phyloP scores from a whole-genome alignment of 2,888 invertebrate species.

The Biston stratarius region DNA sequence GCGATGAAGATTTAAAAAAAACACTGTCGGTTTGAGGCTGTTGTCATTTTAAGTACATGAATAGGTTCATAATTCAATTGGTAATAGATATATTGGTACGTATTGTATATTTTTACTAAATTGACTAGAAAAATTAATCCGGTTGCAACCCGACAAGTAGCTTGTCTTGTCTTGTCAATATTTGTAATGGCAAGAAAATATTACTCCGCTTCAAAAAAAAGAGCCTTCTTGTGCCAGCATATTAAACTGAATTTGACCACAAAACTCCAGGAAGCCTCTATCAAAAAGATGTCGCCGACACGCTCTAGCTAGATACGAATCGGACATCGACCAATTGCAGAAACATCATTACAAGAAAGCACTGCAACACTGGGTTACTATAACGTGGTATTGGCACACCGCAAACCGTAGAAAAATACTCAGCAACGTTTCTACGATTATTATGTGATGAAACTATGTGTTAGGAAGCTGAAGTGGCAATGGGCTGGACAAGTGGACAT shows the following conservation, averaged over 20 bases:
- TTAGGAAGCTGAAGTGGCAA: too few species aligned
- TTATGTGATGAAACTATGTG: slow-evolving; percentile 37
- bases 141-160: too few species aligned
- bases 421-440: slow-evolving; percentile 21
- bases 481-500: too few species aligned
- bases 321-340: slow-evolving; percentile 38
- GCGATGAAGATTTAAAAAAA: slow-evolving; percentile 11
- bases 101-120: too few species aligned
- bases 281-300: slow-evolving; percentile 28
- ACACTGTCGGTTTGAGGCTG: slow-evolving; percentile 9
- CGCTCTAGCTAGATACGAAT: slow-evolving; percentile 26
- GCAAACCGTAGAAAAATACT: slow-evolving; percentile 32
- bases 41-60: background rate
- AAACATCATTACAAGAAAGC: slow-evolving; percentile 41
- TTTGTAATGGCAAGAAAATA: too few species aligned
- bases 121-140: too few species aligned
- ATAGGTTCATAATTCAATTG: background rate
- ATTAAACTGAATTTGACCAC: too few species aligned
- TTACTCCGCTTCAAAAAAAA: too few species aligned
- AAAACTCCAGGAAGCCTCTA: background rate
- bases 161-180: too few species aligned
- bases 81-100: background rate
- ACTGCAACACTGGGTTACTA: slow-evolving; percentile 30
- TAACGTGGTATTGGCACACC: slow-evolving; percentile 14
- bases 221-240: too few species aligned